These are phyloP conservation scores for Hydropsyche betteni DNA, from an alignment of 2,888 invertebrate genomes.

Conservation along the genomic window DNA sequence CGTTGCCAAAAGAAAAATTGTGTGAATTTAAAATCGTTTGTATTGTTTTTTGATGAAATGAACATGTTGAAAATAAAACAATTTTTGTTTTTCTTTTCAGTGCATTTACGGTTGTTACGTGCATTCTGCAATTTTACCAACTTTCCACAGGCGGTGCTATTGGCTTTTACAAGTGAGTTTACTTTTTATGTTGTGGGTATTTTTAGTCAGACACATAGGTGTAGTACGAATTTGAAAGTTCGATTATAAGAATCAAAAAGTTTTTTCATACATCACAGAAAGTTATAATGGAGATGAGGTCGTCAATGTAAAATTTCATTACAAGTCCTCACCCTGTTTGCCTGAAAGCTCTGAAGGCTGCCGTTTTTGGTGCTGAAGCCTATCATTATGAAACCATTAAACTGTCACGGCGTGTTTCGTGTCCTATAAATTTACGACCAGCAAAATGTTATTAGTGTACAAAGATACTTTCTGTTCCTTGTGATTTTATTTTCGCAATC, in stretches of 20 bases:
- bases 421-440: constrained; percentile 31
- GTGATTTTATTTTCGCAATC: constrained; percentile 10
- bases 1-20: too few species aligned
- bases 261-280: neutral
- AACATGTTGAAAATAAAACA: neutral
- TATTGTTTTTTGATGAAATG: neutral
- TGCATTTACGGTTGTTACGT: constrained; percentile 99
- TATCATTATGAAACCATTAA: constrained; percentile 40
- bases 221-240: neutral
- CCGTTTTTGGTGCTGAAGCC: constrained; percentile 30
- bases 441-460: constrained; percentile 31
- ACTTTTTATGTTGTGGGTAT: neutral
- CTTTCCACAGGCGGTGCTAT: constrained; percentile 98
- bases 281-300: constrained; percentile 24
- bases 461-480: constrained; percentile 27
- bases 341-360: constrained; percentile 31
- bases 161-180: constrained; percentile 90
- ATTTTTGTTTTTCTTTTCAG: constrained; percentile 64
- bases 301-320: constrained; percentile 28
- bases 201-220: neutral
- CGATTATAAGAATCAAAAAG: constrained; percentile 4
- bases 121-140: constrained; percentile 97
- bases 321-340: constrained; percentile 25
- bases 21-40: too few species aligned
- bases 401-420: constrained; percentile 35